Evolutionary conservation across 2,888 invertebrate species (phyloP).

Genomic region (Phyllotreta striolata): DNA sequence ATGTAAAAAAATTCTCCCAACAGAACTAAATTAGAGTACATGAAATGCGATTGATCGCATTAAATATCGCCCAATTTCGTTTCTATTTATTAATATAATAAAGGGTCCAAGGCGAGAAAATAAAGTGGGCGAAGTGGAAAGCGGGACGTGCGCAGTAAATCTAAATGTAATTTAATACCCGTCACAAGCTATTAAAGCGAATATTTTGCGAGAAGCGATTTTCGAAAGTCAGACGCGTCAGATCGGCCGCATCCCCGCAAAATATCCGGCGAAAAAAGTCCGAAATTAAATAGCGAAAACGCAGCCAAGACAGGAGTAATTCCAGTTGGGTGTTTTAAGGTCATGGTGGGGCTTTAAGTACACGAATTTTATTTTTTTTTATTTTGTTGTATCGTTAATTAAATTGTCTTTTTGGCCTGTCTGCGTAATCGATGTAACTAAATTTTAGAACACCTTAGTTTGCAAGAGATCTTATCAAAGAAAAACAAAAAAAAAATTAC

Average conservation of each 20-base stretch:
- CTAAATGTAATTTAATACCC: slow-evolving; percentile 60
- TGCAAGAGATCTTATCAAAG: slow-evolving; percentile 48
- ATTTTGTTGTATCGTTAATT: not conserved
- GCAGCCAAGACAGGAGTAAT: slow-evolving; percentile 2
- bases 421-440: slow-evolving; percentile 39
- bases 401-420: not conserved
- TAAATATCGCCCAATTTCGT: too few species aligned
- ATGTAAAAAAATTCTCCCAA: slow-evolving; percentile 9
- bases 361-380: too few species aligned
- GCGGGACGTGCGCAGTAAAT: slow-evolving; percentile 30
- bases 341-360: too few species aligned
- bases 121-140: not conserved
- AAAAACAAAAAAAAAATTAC: slow-evolving; percentile 32
- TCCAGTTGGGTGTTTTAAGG: not conserved
- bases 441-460: slow-evolving; percentile 47
- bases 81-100: too few species aligned
- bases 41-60: slow-evolving; percentile 48
- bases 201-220: slow-evolving; percentile 37
- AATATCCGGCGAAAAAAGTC: slow-evolving; percentile 22
- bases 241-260: slow-evolving; percentile 38
- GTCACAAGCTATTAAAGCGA: slow-evolving; percentile 51
- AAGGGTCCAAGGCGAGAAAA: too few species aligned
- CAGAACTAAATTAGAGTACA: too few species aligned
- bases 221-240: slow-evolving; percentile 42
- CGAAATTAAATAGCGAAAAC: slow-evolving; percentile 10